Base-by-base conservation (phyloP, 2,797 vertebrate species). In the Molothrus ater region DNA sequence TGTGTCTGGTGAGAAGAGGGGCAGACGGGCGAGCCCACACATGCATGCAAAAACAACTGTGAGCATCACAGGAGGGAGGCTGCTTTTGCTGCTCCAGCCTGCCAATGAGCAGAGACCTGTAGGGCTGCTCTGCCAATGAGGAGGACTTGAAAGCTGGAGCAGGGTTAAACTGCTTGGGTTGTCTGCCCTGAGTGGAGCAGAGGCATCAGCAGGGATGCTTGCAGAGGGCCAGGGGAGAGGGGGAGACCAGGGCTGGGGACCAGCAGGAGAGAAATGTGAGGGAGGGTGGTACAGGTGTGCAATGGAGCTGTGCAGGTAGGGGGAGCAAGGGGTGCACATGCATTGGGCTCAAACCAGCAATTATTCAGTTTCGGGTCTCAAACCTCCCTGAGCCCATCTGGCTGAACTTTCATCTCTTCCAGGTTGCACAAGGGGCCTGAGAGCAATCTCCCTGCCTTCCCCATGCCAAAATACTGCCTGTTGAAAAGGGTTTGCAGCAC, bases 11-110 rank as follows among this genome's bases (percentile, higher is more conserved):
- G 11, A 80, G 48, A 59, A 43, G 34, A 34, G 8, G 54, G 65
- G 22, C 45, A 42, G 34, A 25, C 71, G 7, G 4, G 15, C 10
- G 2, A 80, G 45, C 17, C 9, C 11, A 20, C 0, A 0, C 7
- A 13, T 17, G 40, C 40, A 22, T 1, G 2, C 34, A 63, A 42
- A n/a, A 83, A 22, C 29, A 57, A 71, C 2, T 0, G 18, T 16
- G 34, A n/a, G 59, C 36, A 28, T n/a, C 3, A 8, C 20, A 31
- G 18, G 51, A 64, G 18, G 51, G 42, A 47, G 38, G 66, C 42
- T 78, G 84, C 65, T 38, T 13, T 6, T 45, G 25, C 68, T 59
- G n/a, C 60, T 71, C 36, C 22, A 42, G 34, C 53, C 59, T 17
- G 59, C 11, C 3, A 47, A 47, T 54, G 68, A 79, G 36, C 20